These are phyloP conservation scores for Nebria ingens DNA, from an alignment of 1,140 invertebrate species.

Conservation along the genomic window DNA sequence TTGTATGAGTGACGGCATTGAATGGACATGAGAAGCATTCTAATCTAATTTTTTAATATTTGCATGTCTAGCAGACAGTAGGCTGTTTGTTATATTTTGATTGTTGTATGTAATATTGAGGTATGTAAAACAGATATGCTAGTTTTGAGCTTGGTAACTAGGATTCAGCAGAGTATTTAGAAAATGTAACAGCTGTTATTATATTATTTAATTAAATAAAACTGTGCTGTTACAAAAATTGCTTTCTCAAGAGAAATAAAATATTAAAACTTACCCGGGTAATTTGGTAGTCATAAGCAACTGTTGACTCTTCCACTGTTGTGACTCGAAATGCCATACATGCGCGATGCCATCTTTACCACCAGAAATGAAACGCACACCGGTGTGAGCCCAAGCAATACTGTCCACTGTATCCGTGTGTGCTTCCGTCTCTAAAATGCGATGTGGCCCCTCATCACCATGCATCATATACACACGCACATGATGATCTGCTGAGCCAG, in stretches of 20 bases:
- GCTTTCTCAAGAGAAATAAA: background rate
- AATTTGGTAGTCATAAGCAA: conserved; percentile 64
- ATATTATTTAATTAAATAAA: no score
- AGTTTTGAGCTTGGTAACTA: no score
- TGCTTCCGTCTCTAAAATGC: conserved; percentile 75
- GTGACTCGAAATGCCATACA: conserved; percentile 85
- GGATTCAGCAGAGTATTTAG: no score
- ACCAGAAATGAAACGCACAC: conserved; percentile 83
- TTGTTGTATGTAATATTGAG: no score
- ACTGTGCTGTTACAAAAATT: background rate
- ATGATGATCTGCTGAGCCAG: conserved; percentile 88
- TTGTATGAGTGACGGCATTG: no score
- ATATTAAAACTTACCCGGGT: conserved; percentile 41
- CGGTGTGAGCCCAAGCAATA: conserved; percentile 85
- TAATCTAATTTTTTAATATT: no score
- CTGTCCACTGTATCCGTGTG: conserved; percentile 93
- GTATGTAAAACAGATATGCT: no score
- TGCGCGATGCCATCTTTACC: conserved; percentile 93
- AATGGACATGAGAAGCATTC: no score
- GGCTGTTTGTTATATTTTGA: no score
- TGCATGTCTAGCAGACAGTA: no score
- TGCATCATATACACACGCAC: conserved; percentile 83
- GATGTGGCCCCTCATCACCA: conserved; percentile 53
- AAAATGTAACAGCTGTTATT: no score
- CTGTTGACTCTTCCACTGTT: conserved; percentile 74